Evolutionary conservation across 2,888 invertebrate species (phyloP), one percentile per base, ranked within the genome.

Genomic region (Coleophora flavipennella): DNA sequence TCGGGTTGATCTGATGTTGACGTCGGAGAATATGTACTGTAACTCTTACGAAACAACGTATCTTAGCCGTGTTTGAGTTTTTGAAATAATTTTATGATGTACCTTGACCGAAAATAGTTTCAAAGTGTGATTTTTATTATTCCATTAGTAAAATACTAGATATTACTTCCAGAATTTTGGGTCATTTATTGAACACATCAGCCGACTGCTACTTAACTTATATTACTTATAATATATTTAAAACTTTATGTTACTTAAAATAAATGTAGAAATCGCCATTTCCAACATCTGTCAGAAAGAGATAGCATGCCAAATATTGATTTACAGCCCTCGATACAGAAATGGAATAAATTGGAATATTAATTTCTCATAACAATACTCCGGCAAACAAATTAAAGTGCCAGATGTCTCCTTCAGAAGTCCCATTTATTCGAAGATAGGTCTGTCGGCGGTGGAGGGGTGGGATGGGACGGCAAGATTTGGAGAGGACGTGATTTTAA

Each of bases 281-380:
- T 32, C 35, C 12, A 34, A 28, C 43, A 38, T 27, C 10, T 11
- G 36, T 31, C 39, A 43, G 39, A 41, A 37, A 48, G 62, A 62
- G 68, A 64, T 68, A 68, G 59, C 63, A 65, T 63, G 59, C 62
- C 67, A 68, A 77, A 77, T 80, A 83, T 81, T 80, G 80, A 81
- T 83, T 74, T 69, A 69, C 69, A 68, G 61, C 67, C 70, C 72
- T 67, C 71, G 69, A 77, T 80, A 79, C 74, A 71, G 72, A 76
- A 76, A 73, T 75, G 75, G 81, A 83, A 83, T 83, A 81, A 81
- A 81, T 83, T 81, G 75, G 80, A 83, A 83, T 84, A 84, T 83
- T 84, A 84, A 84, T 84, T 81, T 73, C 66, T 75, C 78, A 76
- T 72, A 74, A 81, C 83, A 83, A 81, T 78, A 73, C 20, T 20